These are phyloP conservation scores for Pseudopipra pipra DNA, from an alignment of 2,113 vertebrate genomes.

Conservation along the genomic window DNA sequence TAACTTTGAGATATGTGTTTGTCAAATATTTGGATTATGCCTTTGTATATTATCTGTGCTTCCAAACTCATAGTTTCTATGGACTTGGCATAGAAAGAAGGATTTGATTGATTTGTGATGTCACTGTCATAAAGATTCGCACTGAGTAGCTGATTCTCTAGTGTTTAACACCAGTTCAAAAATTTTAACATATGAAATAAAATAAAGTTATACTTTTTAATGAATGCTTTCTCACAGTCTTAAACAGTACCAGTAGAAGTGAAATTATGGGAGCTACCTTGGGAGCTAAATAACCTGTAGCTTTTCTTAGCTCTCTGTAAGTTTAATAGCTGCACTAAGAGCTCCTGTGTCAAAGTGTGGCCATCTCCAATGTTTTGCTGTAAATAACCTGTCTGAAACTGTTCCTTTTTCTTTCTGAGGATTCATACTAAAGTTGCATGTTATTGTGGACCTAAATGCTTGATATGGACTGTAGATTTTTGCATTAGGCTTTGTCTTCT, in stretches of 20 bases:
- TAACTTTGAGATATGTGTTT: neutral
- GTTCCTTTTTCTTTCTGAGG: slow-evolving; percentile 21
- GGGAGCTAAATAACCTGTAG: slow-evolving; percentile 5
- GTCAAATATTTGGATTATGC: slow-evolving; percentile 36
- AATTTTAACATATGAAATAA: neutral
- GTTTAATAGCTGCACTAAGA: neutral
- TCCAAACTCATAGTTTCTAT: neutral
- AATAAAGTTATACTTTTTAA: neutral
- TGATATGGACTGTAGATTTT: neutral
- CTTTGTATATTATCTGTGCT: slow-evolving; percentile 35
- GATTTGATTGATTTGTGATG: slow-evolving; percentile 13
- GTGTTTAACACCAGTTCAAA: neutral
- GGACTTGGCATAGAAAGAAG: slow-evolving; percentile 21
- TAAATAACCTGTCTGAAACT: slow-evolving; percentile 9
- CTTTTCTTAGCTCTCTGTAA: neutral
- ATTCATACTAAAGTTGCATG: slow-evolving; percentile 20
- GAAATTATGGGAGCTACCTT: slow-evolving; percentile 39
- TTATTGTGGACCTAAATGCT: neutral
- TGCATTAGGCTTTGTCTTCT: neutral
- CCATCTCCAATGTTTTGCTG: neutral
- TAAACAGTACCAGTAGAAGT: neutral
- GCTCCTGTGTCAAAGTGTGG: slow-evolving; percentile 21
- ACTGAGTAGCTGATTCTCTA: neutral
- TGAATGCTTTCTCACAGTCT: neutral
- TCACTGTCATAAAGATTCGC: neutral